Percentiles rank a stretch among this genome's conserved stretches.
These are phyloP conservation scores for Morelia viridis DNA, from an alignment of 2,797 vertebrate genomes.

Conservation along the genomic window DNA sequence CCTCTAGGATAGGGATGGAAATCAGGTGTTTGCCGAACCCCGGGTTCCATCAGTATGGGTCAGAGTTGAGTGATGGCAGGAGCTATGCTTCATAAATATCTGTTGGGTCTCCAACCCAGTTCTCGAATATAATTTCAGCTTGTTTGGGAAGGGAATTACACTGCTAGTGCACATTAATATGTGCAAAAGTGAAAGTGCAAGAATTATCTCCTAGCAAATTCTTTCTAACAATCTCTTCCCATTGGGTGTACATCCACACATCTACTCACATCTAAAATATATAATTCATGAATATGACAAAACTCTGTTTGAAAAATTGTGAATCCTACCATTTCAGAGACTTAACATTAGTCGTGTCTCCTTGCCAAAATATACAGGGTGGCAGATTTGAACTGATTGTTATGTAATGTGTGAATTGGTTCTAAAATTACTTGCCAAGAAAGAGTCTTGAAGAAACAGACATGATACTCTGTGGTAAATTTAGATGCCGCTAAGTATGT, in stretches of 20 bases:
- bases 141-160: neutral
- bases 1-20: neutral
- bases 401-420: neutral
- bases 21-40: neutral
- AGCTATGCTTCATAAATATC: neutral
- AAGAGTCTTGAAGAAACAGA: neutral
- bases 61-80: neutral
- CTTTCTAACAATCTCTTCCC: neutral
- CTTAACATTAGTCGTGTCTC: neutral
- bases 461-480: neutral
- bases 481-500: neutral
- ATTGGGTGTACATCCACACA: neutral
- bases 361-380: neutral
- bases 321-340: neutral
- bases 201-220: neutral
- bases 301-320: neutral
- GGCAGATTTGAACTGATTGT: neutral
- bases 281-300: neutral
- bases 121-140: neutral
- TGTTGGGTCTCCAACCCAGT: neutral
- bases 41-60: neutral
- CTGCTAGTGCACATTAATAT: no score
- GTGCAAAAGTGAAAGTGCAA: neutral
- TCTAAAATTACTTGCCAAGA: neutral
- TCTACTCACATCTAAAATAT: neutral